Evolutionary conservation across 2,797 vertebrate species (phyloP).

Genomic region (Brotula barbata): DNA sequence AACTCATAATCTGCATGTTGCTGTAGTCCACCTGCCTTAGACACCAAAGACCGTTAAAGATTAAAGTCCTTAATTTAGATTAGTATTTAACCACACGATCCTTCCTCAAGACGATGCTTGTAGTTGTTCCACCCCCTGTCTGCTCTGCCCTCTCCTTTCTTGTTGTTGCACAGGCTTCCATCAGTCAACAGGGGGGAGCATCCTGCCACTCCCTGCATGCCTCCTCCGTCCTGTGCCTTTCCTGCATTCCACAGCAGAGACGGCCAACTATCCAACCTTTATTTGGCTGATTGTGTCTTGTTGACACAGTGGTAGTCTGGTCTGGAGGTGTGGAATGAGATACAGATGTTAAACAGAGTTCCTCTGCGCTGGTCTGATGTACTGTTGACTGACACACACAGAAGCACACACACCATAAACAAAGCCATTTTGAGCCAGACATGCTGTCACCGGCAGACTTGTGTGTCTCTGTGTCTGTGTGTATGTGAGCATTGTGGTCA

Average conservation of each 20-base stretch:
- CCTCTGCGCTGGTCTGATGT: slow-evolving; percentile 24
- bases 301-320: slow-evolving; percentile 44
- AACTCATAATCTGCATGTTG: slow-evolving; percentile 12
- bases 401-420: slow-evolving; percentile 48
- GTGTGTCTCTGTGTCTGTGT: slow-evolving; percentile 17
- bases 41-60: slow-evolving; percentile 21
- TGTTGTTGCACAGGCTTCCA: slow-evolving; percentile 32
- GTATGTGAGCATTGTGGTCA: slow-evolving; percentile 25
- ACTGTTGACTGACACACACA: slow-evolving; percentile 28
- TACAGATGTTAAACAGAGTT: slow-evolving; percentile 45
- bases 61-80: slow-evolving; percentile 19
- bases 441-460: slow-evolving; percentile 47
- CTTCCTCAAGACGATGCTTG: slow-evolving; percentile 15
- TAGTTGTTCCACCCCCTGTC: too few relatives aligned
- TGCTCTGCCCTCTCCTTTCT: neutral
- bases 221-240: slow-evolving; percentile 34
- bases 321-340: slow-evolving; percentile 49
- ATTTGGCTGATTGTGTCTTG: slow-evolving; percentile 44
- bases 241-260: slow-evolving; percentile 58
- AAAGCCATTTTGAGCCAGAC: slow-evolving; percentile 52
- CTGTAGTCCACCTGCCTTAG: slow-evolving; percentile 3
- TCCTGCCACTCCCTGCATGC: slow-evolving; percentile 51
- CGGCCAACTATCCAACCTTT: slow-evolving; percentile 35
- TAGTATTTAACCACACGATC: slow-evolving; percentile 7
- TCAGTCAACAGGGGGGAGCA: slow-evolving; percentile 56